Percentiles rank a stretch among this genome's conserved stretches.
Evolutionary conservation across 2,797 vertebrate genomes (phyloP).

Genomic region (Anabas testudineus): DNA sequence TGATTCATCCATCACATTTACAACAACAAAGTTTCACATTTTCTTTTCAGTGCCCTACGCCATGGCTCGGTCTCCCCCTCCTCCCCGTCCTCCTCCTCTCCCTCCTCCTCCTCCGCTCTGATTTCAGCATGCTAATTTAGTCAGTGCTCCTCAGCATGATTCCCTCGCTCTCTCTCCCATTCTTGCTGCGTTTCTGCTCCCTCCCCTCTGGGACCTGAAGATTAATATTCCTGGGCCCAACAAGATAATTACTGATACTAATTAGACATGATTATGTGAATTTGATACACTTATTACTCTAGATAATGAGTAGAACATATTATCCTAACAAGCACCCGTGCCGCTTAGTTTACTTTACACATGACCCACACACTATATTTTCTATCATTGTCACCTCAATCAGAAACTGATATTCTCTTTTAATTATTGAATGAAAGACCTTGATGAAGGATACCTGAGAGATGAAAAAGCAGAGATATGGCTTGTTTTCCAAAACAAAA

Average conservation of each 20-base stretch:
- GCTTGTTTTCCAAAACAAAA: slow-evolving; percentile 57
- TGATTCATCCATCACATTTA: slow-evolving; percentile 40
- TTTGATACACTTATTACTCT: slow-evolving; percentile 95
- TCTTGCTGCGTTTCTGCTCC: slow-evolving; percentile 84
- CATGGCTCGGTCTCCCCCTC: neutral
- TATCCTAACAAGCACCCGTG: slow-evolving; percentile 89
- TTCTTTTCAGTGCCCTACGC: slow-evolving; percentile 59
- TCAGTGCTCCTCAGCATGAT: slow-evolving; percentile 83
- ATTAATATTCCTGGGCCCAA: slow-evolving; percentile 96
- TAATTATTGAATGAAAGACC: slow-evolving; percentile 73
- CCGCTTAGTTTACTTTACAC: slow-evolving; percentile 86
- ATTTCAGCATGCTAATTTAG: slow-evolving; percentile 88
- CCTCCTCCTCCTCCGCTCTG: slow-evolving; percentile 71
- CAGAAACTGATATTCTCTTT: slow-evolving; percentile 72
- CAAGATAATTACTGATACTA: slow-evolving; percentile 99
- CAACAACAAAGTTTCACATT: slow-evolving; percentile 74
- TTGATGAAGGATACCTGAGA: slow-evolving; percentile 58
- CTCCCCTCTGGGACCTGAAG: slow-evolving; percentile 91
- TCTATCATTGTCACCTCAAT: slow-evolving; percentile 80
- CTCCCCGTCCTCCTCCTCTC: slow-evolving; percentile 27
- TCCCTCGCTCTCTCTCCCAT: slow-evolving; percentile 82
- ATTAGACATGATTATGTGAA: slow-evolving; percentile 99
- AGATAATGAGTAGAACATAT: slow-evolving; percentile 91
- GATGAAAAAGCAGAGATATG: slow-evolving; percentile 34
- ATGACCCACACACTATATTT: slow-evolving; percentile 78